Evolutionary conservation across 2,888 invertebrate species (phyloP).

Genomic region (Sturmia bella): DNA sequence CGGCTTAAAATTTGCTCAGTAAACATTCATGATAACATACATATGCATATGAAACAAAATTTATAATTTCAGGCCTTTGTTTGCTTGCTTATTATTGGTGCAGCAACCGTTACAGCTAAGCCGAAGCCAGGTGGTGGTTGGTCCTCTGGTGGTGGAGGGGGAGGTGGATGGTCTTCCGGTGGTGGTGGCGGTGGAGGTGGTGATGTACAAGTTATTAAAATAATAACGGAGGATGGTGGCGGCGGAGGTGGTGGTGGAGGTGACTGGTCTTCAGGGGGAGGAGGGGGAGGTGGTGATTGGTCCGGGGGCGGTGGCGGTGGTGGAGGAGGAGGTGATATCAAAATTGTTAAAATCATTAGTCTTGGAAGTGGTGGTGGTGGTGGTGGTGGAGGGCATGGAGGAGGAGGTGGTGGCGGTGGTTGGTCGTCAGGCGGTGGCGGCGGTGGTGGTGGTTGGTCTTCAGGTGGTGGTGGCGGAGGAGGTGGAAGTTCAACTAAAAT

Average conservation of each 20-base stretch:
- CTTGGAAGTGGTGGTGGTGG: constrained; percentile 73
- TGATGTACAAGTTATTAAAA: constrained; percentile 72
- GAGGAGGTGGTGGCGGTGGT: constrained; percentile 70
- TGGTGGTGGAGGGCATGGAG: constrained; percentile 70
- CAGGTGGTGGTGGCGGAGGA: constrained; percentile 62
- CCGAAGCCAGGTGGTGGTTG: constrained; percentile 77
- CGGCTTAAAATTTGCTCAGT: too few relatives aligned
- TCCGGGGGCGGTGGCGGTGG: constrained; percentile 68
- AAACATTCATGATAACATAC: too few relatives aligned
- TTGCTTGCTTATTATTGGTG: constrained; percentile 78
- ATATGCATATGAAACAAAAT: too few relatives aligned
- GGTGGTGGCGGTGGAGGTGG: constrained; percentile 71
- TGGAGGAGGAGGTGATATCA: constrained; percentile 68
- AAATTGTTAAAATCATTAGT: constrained; percentile 72
- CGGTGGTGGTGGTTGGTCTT: constrained; percentile 71
- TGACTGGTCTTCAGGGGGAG: constrained; percentile 65
- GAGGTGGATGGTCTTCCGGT: constrained; percentile 72
- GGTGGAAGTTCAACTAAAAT: constrained; percentile 70
- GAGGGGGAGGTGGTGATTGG: constrained; percentile 69
- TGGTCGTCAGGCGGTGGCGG: constrained; percentile 71
- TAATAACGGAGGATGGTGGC: constrained; percentile 71
- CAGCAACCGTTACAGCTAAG: constrained; percentile 78
- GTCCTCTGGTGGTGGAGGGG: constrained; percentile 71
- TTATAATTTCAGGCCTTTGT: constrained; percentile 76
- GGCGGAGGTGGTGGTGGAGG: constrained; percentile 71